A percentile compares a stretch with the other conserved stretches of the same genome.
Conservation (phyloP, 2,888 invertebrate genomes). For the Heliconius hortense region DNA sequence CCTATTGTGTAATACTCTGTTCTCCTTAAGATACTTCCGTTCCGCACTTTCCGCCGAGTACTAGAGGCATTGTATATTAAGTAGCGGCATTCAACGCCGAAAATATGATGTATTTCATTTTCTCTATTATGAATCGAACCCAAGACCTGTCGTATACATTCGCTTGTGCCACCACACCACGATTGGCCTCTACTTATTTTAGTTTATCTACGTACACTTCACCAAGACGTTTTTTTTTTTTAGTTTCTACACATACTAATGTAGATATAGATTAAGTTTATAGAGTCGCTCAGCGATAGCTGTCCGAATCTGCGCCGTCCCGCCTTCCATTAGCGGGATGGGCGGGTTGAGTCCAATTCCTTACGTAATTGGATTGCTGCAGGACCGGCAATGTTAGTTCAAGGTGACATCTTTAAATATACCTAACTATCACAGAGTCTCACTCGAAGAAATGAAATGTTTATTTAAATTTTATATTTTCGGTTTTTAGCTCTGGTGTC, state of each 20-base stretch:
- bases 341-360: slow-evolving; percentile 41
- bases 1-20: no score
- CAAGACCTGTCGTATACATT: no score
- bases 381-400: slow-evolving; percentile 31
- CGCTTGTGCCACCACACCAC: no score
- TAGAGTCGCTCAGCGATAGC: slow-evolving; percentile 14
- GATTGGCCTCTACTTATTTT: not conserved
- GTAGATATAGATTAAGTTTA: slow-evolving; percentile 14
- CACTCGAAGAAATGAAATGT: no score
- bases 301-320: slow-evolving; percentile 28
- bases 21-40: no score
- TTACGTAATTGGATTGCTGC: slow-evolving; percentile 44
- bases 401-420: slow-evolving; percentile 37
- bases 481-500: no score
- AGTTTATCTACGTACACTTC: not conserved
- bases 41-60: no score
- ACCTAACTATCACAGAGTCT: slow-evolving; percentile 1
- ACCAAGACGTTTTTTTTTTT: not conserved
- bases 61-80: no score
- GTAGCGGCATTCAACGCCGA: no score
- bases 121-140: no score
- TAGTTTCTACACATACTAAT: slow-evolving; percentile 5
- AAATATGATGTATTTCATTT: no score
- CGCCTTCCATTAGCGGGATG: slow-evolving; percentile 36
- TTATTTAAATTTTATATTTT: no score